These are phyloP conservation scores for Ophion obscuratus DNA, from an alignment of 2,888 invertebrate genomes.

Conservation along the genomic window DNA sequence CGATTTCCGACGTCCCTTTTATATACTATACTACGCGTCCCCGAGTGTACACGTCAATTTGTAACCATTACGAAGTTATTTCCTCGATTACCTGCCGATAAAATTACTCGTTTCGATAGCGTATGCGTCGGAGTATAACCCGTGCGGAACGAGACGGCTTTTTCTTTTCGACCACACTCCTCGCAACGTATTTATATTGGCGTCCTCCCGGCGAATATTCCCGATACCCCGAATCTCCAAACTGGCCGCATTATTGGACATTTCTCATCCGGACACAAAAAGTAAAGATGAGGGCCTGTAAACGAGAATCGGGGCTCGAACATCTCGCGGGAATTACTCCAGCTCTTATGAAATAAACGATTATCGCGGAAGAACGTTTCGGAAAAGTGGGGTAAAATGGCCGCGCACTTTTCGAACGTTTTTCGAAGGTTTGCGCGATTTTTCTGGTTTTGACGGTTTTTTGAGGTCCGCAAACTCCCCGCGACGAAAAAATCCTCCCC, in stretches of 20 bases:
- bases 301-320: neutral
- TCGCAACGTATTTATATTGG: neutral
- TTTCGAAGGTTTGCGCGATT: neutral
- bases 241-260: conserved; percentile 3
- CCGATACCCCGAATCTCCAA: conserved; percentile 2
- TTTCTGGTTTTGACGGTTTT: neutral
- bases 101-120: conserved; percentile 64
- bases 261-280: conserved; percentile 16
- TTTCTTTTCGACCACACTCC: conserved; percentile 25
- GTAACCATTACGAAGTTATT: conserved; percentile 74
- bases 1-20: conserved; percentile 36
- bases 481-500: neutral
- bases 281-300: neutral
- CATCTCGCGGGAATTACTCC: neutral
- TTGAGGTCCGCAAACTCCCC: neutral
- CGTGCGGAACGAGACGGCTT: conserved; percentile 29
- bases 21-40: conserved; percentile 19
- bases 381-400: neutral
- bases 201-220: conserved; percentile 14
- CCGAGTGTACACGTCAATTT: conserved; percentile 70
- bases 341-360: neutral
- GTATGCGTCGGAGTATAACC: conserved; percentile 26
- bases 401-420: neutral
- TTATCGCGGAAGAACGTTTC: neutral
- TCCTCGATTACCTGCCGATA: conserved; percentile 71